These are phyloP conservation scores for Climacteris rufus DNA, from an alignment of 2,113 vertebrate species.

Conservation along the genomic window DNA sequence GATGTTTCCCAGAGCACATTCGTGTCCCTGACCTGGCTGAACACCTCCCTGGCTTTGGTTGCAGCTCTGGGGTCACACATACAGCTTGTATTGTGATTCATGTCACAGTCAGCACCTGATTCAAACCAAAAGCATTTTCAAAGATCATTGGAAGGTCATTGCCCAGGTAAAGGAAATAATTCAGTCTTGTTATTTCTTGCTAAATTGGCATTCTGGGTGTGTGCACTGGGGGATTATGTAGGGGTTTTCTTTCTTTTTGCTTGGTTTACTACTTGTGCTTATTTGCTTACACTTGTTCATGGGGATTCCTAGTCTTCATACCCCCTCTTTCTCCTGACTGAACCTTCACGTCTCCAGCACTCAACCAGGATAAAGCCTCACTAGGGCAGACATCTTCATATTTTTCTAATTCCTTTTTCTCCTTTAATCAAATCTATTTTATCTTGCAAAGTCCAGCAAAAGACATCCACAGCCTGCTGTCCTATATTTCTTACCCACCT, in stretches of 20 bases:
- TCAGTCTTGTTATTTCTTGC: neutral
- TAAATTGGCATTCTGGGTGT: neutral
- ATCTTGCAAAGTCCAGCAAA: neutral
- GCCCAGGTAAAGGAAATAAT: neutral
- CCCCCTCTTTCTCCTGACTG: neutral
- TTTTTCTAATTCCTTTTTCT: neutral
- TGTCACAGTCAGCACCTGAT: neutral
- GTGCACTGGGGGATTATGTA: rapidly evolving
- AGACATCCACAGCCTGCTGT: neutral
- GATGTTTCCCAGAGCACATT: neutral
- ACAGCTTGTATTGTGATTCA: neutral
- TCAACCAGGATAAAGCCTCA: neutral
- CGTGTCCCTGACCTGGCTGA: neutral
- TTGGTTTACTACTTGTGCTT: neutral
- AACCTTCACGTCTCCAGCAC: neutral
- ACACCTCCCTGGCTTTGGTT: neutral
- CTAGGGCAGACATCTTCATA: neutral
- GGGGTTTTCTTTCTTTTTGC: rapidly evolving
- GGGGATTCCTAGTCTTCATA: neutral
- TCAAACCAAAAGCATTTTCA: neutral
- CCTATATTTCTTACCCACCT: neutral
- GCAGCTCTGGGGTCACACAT: neutral
- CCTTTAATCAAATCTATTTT: neutral
- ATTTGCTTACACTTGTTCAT: neutral
- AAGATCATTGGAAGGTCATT: neutral